These are phyloP conservation scores for Pangasius krempfi DNA, from an alignment of 2,797 vertebrate species.

Conservation along the genomic window DNA sequence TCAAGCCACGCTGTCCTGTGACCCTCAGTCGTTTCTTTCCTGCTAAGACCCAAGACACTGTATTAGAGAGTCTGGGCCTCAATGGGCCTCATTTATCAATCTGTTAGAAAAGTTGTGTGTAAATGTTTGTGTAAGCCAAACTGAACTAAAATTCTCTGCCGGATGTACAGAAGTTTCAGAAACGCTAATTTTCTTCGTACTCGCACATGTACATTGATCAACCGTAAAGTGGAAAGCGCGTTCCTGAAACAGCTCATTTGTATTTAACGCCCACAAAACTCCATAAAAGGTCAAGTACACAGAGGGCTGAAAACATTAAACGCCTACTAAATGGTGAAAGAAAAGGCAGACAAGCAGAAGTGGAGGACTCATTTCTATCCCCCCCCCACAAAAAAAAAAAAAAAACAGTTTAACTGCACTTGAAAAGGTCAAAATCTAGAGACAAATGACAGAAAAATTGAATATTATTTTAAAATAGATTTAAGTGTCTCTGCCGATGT, in stretches of 20 bases:
- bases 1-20: neutral
- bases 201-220: neutral
- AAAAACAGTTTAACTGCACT: neutral
- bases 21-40: neutral
- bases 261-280: neutral
- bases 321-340: neutral
- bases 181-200: neutral
- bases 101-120: neutral
- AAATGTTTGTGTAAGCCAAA: neutral
- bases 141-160: neutral
- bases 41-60: constrained; percentile 18
- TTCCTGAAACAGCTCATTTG: neutral
- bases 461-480: neutral
- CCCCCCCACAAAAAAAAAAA: neutral
- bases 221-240: too few relatives aligned
- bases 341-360: neutral
- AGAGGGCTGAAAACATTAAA: neutral
- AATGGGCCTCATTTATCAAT: neutral
- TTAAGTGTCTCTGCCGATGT: neutral
- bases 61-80: constrained; percentile 5
- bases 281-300: neutral
- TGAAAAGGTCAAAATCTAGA: neutral
- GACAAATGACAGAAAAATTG: neutral
- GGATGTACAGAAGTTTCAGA: neutral
- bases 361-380: neutral